phyloP scores from a whole-genome alignment of 2,113 vertebrate species.

The Cinclus cinclus region DNA sequence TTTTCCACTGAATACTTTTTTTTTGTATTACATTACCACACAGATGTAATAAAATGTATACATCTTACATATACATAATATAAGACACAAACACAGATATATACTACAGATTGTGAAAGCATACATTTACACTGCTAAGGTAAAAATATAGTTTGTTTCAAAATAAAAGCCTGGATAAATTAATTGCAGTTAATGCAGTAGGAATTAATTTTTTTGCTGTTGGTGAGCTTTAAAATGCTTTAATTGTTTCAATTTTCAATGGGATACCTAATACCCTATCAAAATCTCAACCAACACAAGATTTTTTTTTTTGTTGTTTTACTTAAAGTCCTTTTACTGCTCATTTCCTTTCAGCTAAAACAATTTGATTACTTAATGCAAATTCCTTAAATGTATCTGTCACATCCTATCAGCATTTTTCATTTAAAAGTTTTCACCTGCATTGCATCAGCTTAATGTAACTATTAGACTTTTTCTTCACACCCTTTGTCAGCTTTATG shows the following conservation, averaged over 20 bases:
- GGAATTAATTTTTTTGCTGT: not conserved
- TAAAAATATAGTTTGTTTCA: not conserved
- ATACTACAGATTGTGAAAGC: not conserved
- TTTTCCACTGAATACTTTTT: not conserved
- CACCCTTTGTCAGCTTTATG: not conserved
- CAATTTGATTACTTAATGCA: not conserved
- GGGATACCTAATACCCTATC: not conserved
- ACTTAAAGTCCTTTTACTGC: not conserved
- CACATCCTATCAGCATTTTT: not conserved
- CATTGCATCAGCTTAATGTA: constrained; percentile 21
- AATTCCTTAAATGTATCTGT: constrained; percentile 3
- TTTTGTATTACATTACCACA: not conserved
- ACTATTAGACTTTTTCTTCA: not conserved
- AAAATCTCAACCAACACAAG: not conserved
- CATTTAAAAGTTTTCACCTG: constrained; percentile 2
- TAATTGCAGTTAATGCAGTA: not conserved
- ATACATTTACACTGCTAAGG: not conserved
- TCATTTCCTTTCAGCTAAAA: not conserved
- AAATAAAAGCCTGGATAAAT: not conserved
- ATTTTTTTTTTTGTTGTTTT: not conserved
- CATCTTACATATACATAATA: not conserved
- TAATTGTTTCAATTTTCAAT: not conserved
- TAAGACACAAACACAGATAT: not conserved
- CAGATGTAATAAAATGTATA: not conserved
- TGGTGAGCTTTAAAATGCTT: not conserved